Evolutionary conservation across 2,113 vertebrate species (phyloP), one percentile per base, ranked within the genome.

Genomic region (Spea bombifrons): DNA sequence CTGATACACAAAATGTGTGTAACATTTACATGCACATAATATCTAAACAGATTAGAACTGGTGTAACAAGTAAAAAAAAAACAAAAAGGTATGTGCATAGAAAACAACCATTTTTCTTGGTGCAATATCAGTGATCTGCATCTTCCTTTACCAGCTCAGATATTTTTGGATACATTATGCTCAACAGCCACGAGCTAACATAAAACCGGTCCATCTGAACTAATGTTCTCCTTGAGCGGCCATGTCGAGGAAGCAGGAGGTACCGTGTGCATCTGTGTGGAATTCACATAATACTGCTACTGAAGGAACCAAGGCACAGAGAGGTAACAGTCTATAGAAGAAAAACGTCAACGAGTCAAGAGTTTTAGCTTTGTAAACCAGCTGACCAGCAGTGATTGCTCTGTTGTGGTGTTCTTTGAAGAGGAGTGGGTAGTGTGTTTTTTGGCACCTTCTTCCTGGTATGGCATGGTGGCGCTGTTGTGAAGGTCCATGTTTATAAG

Each of bases 281-380:
- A 53, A 66, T 55, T 45, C 81, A 69, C 4, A 15, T 83, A 86
- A 88, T 83, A 88, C 87, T 90, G 85, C 85, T 75, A 71, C 76
- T 0, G 66, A 78, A 0, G 66, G 84, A 75, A 74, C 75, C 75
- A 91, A 92, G 88, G 91, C 91, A 93, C 89, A 89, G 87, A 81
- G 3, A 48, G 7, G 68, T 44, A 84, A 85, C 81, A 87, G 71
- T 83, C 12, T 82, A 75, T 71, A 66, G 47, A 65, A 75, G 83
- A 86, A 83, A 72, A 87, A 0, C 81, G 81, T 98, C 93, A 98
- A 10, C 96, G 96, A 88, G 94, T 95, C 87, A 98, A 92, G 74
- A 97, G 83, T 81, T 95, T 91, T 81, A 98, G 94, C 66, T 93
- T 93, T 0, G 94, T 93, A 48, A 99, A 87, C 95, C 93, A 96